A percentile compares a stretch with the other conserved stretches of the same genome.
Conservation (phyloP, 37 sponge, comb jelly and placozoan species). For the Corticium candelabrum region DNA sequence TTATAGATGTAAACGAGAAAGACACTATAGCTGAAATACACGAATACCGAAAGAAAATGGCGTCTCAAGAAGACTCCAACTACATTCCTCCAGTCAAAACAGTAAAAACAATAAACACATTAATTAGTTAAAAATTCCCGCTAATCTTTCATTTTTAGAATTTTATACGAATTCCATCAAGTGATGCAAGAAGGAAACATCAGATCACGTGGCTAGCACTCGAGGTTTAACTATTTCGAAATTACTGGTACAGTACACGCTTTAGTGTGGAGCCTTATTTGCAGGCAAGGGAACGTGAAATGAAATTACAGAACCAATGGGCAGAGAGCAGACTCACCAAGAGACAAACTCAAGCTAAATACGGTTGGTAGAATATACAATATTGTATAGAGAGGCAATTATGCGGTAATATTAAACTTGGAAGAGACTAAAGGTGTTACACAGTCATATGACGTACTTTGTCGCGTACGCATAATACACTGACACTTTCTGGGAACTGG, state of each 20-base stretch:
- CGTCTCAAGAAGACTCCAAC: background rate
- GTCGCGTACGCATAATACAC: too few relatives aligned
- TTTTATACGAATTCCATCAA: background rate
- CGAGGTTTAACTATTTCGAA: background rate
- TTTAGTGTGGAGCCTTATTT: background rate
- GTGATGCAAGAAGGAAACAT: background rate
- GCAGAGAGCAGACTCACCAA: slow-evolving; percentile 41
- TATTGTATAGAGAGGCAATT: too few relatives aligned
- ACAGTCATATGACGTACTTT: too few relatives aligned
- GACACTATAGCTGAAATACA: background rate
- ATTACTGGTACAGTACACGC: background rate
- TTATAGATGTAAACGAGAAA: background rate
- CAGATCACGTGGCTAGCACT: background rate
- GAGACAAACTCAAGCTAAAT: slow-evolving; percentile 75
- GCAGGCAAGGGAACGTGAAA: slow-evolving; percentile 76
- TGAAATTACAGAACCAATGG: slow-evolving; percentile 81
- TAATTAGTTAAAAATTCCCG: too few relatives aligned
- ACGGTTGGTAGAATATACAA: slow-evolving; percentile 75
- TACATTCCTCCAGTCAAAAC: too few relatives aligned
- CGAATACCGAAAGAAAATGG: background rate
- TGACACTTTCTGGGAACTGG: too few relatives aligned
- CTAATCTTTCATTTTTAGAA: background rate
- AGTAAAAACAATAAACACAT: too few relatives aligned
- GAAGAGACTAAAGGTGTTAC: too few relatives aligned
- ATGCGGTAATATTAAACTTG: too few relatives aligned